These are phyloP conservation scores for Elgaria multicarinata DNA, from an alignment of 2,113 vertebrate species.

Conservation along the genomic window DNA sequence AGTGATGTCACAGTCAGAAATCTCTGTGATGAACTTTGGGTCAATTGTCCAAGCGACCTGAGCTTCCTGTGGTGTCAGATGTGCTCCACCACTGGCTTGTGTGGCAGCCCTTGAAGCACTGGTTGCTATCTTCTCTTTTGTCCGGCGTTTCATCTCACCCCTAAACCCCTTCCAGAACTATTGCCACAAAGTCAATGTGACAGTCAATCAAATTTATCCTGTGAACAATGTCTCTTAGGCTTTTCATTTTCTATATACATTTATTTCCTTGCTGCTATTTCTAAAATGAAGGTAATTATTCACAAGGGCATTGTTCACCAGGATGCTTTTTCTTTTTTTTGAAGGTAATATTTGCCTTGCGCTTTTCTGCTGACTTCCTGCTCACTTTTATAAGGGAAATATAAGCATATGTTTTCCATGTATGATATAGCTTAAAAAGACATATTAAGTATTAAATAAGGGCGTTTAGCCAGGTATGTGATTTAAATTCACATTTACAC, in stretches of 20 bases:
- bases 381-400: slow-evolving; percentile 27
- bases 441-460: not conserved
- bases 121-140: slow-evolving; percentile 79
- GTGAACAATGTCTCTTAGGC: slow-evolving; percentile 69
- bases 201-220: slow-evolving; percentile 57
- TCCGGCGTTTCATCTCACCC: slow-evolving; percentile 71
- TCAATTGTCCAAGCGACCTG: slow-evolving; percentile 72
- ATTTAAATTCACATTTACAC: not conserved
- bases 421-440: slow-evolving; percentile 33
- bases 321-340: slow-evolving; percentile 57
- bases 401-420: not conserved
- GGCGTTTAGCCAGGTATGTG: not conserved
- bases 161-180: slow-evolving; percentile 56
- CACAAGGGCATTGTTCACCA: slow-evolving; percentile 69
- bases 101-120: slow-evolving; percentile 73
- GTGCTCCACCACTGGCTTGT: slow-evolving; percentile 77
- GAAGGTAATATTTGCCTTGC: slow-evolving; percentile 50
- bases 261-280: slow-evolving; percentile 38
- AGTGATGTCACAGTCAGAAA: slow-evolving; percentile 77
- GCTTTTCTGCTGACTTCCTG: slow-evolving; percentile 60
- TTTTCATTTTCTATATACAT: slow-evolving; percentile 2
- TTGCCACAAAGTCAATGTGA: slow-evolving; percentile 50
- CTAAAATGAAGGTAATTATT: slow-evolving; percentile 42
- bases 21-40: slow-evolving; percentile 76
- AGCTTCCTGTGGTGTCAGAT: slow-evolving; percentile 77